Percentiles rank a stretch among this genome's conserved stretches.
These are phyloP conservation scores for Macrobrachium rosenbergii DNA, from an alignment of 1,140 invertebrate species.

Conservation along the genomic window DNA sequence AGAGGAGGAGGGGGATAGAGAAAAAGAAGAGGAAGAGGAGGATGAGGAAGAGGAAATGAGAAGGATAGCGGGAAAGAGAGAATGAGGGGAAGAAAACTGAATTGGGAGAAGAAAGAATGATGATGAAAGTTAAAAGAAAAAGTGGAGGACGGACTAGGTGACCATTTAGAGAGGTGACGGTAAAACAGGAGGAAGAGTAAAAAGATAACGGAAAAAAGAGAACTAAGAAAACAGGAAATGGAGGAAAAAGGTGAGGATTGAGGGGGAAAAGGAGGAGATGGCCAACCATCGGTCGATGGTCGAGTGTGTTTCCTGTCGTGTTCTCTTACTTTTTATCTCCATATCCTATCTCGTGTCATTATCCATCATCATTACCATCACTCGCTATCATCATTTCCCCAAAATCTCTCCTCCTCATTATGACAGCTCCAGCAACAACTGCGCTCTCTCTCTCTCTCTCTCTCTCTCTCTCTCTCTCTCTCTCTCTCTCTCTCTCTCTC, in stretches of 20 bases:
- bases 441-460: too few species aligned
- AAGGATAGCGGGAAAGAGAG: not conserved
- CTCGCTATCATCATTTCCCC: too few species aligned
- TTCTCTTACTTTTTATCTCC: too few species aligned
- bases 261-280: not conserved
- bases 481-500: too few species aligned
- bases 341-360: too few species aligned
- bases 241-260: not conserved
- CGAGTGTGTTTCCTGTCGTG: too few species aligned
- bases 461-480: too few species aligned
- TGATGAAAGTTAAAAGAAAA: not conserved
- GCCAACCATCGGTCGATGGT: not conserved
- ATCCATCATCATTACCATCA: too few species aligned
- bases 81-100: not conserved
- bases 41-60: not conserved
- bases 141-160: not conserved
- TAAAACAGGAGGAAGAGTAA: not conserved
- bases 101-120: not conserved
- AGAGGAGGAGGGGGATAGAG: too few species aligned
- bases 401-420: too few species aligned
- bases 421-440: too few species aligned
- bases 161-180: not conserved
- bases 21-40: not conserved
- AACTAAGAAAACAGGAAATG: not conserved
- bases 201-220: not conserved